A percentile compares a stretch with the other conserved stretches of the same genome.
phyloP scores from a whole-genome alignment of 2,113 vertebrate genomes.

The Capreolus pygargus region DNA sequence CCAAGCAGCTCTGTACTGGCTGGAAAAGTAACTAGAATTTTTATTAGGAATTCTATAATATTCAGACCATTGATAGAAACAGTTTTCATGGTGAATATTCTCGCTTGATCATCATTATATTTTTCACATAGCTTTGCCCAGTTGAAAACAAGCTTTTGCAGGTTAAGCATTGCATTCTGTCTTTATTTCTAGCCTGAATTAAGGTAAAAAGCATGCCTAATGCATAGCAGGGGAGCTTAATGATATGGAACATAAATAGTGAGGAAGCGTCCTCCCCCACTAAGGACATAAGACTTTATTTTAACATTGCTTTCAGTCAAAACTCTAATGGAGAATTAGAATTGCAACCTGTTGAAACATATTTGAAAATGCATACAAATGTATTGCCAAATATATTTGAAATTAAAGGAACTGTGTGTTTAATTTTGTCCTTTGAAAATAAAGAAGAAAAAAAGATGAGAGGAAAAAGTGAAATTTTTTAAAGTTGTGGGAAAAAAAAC shows the following conservation, averaged over 20 bases:
- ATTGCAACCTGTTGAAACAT: neutral
- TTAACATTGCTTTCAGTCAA: neutral
- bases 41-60: neutral
- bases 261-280: neutral
- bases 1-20: neutral
- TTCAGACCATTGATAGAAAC: neutral
- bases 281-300: neutral
- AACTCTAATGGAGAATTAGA: neutral
- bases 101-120: neutral
- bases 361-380: neutral
- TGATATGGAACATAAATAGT: neutral
- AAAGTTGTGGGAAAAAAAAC: neutral
- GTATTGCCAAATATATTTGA: neutral
- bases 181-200: neutral
- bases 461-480: neutral
- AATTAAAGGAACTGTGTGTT: neutral
- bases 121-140: neutral
- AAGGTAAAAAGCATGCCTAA: neutral
- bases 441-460: neutral
- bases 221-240: neutral
- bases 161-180: fast-evolving
- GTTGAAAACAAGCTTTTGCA: neutral
- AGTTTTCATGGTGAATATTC: neutral
- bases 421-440: neutral
- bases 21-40: neutral